Evolutionary conservation across 2,113 vertebrate genomes (phyloP), one percentile per base, ranked within the genome.

Genomic region (Pedionomus torquatus): DNA sequence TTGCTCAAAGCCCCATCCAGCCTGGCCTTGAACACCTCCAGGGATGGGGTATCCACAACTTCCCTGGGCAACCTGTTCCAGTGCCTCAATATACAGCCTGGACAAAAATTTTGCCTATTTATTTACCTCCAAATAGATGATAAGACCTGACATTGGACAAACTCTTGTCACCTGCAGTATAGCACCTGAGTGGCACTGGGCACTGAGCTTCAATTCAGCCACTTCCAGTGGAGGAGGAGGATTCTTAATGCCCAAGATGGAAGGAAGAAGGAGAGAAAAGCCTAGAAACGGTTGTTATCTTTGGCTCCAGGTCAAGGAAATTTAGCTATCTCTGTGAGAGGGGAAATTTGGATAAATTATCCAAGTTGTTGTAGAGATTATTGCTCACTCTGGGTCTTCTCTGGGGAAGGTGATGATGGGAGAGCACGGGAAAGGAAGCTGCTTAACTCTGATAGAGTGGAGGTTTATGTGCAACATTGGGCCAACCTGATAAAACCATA

Each of bases 401-500:
- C 75, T 54, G 71, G 37, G 41, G 35, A 83, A 90, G 41, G 37
- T 66, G 88, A 63, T 30, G 63, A 31, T 26, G 64, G 90, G 54
- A 72, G 31, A 55, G 71, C 63, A 65, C 3, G 3, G n/a, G 71
- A 43, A 57, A 65, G 71, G 49, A 74, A 95, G 25, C 8, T n/a
- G 13, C 16, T 80, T 11, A 33, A 54, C 3, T 49, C 49, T 43
- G 33, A 41, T 14, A 43, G 43, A 81, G 55, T 0, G 3, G 51
- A 78, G 35, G 25, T 9, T 78, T 75, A 30, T 0, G 2, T 17
- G 30, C 51, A 51, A 0, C 0, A 0, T 9, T 68, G 60, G 41
- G 35, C 57, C 18, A 35, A 5, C 16, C 1, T 48, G 20, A 70
- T 17, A 82, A 72, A 91, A 60, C 1, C 1, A 2, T 71, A 16